phyloP scores from a whole-genome alignment of 2,888 invertebrate species.

The Morpho achilles region DNA sequence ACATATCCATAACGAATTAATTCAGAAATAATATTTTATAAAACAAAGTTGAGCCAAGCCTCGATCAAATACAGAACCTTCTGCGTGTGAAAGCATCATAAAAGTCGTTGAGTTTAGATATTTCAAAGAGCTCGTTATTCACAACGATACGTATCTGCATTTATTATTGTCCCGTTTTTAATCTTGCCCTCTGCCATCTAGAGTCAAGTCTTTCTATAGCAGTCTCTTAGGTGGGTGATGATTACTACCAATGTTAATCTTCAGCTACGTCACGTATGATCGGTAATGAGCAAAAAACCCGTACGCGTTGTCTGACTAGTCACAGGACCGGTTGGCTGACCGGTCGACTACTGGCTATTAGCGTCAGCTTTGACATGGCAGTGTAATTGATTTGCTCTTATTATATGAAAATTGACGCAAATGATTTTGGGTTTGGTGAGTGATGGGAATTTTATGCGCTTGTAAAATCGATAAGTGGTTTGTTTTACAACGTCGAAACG shows the following conservation, averaged over 20 bases:
- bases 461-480: conserved; percentile 6
- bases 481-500: background rate
- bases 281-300: conserved; percentile 12
- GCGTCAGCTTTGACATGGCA: conserved; percentile 2
- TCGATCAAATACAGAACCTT: too few species aligned
- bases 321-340: conserved; percentile 1
- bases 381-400: conserved; percentile 11
- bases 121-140: background rate
- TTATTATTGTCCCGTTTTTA: conserved; percentile 3
- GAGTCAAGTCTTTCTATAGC: background rate
- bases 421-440: conserved; percentile 5
- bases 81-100: too few species aligned
- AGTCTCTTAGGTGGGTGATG: background rate
- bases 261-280: conserved; percentile 4
- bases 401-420: conserved; percentile 9
- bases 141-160: background rate
- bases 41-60: too few species aligned
- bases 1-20: too few species aligned
- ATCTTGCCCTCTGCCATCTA: background rate
- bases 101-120: too few species aligned
- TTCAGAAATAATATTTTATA: too few species aligned
- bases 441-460: conserved; percentile 11
- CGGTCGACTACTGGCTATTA: conserved; percentile 2
- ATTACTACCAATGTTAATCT: conserved; percentile 8
- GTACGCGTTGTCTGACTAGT: background rate